phyloP scores from a whole-genome alignment of 2,888 invertebrate genomes.

The Chaetogeoica ovagalla region DNA sequence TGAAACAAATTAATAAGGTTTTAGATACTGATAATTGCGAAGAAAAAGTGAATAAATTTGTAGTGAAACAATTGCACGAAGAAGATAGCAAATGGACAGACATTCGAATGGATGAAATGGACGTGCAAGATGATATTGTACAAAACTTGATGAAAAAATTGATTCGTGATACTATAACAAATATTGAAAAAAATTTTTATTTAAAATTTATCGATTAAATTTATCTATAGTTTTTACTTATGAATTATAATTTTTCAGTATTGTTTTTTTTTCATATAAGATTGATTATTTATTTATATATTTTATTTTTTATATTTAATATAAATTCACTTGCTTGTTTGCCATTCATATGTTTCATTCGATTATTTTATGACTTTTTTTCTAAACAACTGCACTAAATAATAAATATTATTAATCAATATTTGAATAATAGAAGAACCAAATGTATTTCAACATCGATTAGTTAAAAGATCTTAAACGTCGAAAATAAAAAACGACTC shows the following conservation, averaged over 20 bases:
- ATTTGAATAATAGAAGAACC: too few relatives aligned
- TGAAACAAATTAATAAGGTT: constrained; percentile 20
- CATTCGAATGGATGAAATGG: constrained; percentile 38
- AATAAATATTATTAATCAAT: too few relatives aligned
- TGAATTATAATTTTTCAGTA: background rate
- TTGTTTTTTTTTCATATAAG: background rate
- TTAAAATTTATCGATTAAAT: constrained; percentile 11
- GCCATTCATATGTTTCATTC: background rate
- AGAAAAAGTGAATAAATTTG: constrained; percentile 40
- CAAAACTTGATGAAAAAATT: constrained; percentile 38
- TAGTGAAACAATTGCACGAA: constrained; percentile 35
- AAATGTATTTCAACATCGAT: too few relatives aligned
- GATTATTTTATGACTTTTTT: too few relatives aligned
- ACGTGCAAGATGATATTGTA: constrained; percentile 35
- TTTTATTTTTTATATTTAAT: background rate
- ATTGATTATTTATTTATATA: background rate
- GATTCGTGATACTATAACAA: constrained; percentile 25
- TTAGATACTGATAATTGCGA: constrained; percentile 29
- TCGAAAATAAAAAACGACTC: too few relatives aligned
- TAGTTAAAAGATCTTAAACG: too few relatives aligned
- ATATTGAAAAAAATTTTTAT: constrained; percentile 34
- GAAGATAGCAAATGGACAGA: constrained; percentile 37
- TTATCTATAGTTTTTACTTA: background rate
- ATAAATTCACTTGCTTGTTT: background rate
- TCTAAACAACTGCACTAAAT: too few relatives aligned